Conservation (phyloP, 2,888 invertebrate species). For the Apodemia zela region DNA sequence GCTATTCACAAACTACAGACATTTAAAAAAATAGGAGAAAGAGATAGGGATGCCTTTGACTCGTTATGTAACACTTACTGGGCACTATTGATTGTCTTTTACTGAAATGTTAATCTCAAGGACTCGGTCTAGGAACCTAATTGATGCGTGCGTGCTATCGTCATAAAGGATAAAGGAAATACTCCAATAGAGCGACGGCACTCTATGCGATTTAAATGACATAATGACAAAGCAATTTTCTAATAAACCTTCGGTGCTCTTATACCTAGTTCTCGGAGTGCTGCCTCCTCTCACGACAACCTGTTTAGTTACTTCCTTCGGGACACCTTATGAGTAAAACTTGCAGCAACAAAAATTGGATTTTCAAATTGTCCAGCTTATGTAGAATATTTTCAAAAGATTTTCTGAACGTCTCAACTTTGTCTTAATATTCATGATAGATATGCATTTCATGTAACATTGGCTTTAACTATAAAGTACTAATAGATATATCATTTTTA, state of each 20-base stretch:
- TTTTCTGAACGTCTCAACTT: background rate
- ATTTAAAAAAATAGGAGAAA: too few relatives aligned
- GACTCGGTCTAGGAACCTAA: constrained; percentile 64
- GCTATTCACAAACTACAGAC: too few relatives aligned
- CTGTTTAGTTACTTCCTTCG: constrained; percentile 73
- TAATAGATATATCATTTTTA: too few relatives aligned
- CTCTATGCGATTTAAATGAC: constrained; percentile 81
- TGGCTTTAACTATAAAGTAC: too few relatives aligned
- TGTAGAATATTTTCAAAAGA: background rate
- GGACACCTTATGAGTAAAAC: constrained; percentile 55
- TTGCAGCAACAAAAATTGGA: constrained; percentile 28
- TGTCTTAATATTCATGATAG: background rate
- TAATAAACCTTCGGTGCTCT: constrained; percentile 79
- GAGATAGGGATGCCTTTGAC: background rate
- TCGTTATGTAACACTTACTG: background rate
- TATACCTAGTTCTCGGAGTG: constrained; percentile 63
- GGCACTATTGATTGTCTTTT: constrained; percentile 17
- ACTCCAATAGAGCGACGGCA: constrained; percentile 77
- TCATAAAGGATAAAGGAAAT: constrained; percentile 79
- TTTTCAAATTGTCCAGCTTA: background rate
- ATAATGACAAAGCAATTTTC: constrained; percentile 80
- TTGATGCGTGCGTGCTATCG: constrained; percentile 69
- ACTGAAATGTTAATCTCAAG: constrained; percentile 39
- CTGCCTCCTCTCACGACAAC: constrained; percentile 61
- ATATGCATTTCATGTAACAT: background rate